Evolutionary conservation across 2,888 invertebrate genomes (phyloP).

Genomic region (Apamea anceps): DNA sequence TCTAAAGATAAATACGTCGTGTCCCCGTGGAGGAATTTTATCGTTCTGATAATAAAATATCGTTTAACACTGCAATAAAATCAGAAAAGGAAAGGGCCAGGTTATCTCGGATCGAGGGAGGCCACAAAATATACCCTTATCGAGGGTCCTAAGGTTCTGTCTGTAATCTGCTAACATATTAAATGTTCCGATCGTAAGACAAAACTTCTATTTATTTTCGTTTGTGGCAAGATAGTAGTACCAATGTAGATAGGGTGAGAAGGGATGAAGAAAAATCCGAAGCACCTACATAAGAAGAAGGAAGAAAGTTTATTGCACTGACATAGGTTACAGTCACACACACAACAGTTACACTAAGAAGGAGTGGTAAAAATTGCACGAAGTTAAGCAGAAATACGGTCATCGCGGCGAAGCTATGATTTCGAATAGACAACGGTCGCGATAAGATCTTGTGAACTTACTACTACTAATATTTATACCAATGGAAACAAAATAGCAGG

Average conservation of each 20-base stretch:
- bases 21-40: conserved; percentile 79
- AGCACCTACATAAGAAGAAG: too few relatives aligned
- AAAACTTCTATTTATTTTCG: conserved; percentile 49
- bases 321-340: too few relatives aligned
- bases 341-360: too few relatives aligned
- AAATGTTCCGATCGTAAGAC: conserved; percentile 52
- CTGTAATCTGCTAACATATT: conserved; percentile 63
- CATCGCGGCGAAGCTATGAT: too few relatives aligned
- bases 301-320: too few relatives aligned
- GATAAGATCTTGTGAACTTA: too few relatives aligned
- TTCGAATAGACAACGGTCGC: too few relatives aligned
- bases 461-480: background rate
- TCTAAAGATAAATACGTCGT: conserved; percentile 80
- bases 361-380: too few relatives aligned
- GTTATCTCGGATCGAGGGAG: conserved; percentile 78
- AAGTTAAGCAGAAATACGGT: too few relatives aligned
- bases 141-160: conserved; percentile 60
- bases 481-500: background rate
- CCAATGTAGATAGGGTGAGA: too few relatives aligned
- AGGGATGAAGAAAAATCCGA: too few relatives aligned
- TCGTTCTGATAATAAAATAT: conserved; percentile 86
- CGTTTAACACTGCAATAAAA: conserved; percentile 84
- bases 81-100: conserved; percentile 67
- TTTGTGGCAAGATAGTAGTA: background rate
- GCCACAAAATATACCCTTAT: conserved; percentile 74